These are phyloP conservation scores for Sebastes miniatus DNA, from an alignment of 2,797 vertebrate species.

Conservation along the genomic window DNA sequence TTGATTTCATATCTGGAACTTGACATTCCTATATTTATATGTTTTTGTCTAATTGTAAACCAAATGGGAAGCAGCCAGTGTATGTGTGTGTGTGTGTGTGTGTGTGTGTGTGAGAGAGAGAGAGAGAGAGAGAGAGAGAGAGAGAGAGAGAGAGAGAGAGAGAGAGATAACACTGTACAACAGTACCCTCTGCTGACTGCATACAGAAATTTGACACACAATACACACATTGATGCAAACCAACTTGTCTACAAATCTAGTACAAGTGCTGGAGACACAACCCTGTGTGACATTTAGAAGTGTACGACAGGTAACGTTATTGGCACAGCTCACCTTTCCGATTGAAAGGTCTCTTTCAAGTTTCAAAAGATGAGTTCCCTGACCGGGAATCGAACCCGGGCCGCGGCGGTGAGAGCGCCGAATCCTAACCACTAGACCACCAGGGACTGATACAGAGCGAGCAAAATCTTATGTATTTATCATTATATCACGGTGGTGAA, in stretches of 20 bases:
- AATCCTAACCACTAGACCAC: conserved; percentile 86
- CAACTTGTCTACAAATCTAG: neutral
- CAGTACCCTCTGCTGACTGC: conserved; percentile 52
- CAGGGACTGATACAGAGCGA: conserved; percentile 57
- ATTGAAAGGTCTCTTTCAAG: neutral
- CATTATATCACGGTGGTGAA: fast-evolving
- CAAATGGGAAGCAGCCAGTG: neutral
- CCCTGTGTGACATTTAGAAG: fast-evolving
- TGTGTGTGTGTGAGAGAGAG: neutral
- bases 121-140: too few relatives aligned
- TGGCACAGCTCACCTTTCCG: neutral
- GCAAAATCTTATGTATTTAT: too few relatives aligned
- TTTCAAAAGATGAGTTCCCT: conserved; percentile 57
- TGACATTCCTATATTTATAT: neutral
- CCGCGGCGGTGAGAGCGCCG: conserved; percentile 79
- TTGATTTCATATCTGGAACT: neutral
- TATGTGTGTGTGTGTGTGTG: neutral
- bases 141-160: neutral
- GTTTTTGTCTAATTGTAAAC: neutral
- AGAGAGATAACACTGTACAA: conserved; percentile 18
- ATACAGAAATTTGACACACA: neutral
- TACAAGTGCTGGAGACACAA: neutral
- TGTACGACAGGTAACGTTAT: fast-evolving
- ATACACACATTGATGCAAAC: neutral
- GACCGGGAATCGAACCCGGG: conserved; percentile 82